Conservation (phyloP, 2,888 invertebrate species). For the Ennomos fuscantarius region DNA sequence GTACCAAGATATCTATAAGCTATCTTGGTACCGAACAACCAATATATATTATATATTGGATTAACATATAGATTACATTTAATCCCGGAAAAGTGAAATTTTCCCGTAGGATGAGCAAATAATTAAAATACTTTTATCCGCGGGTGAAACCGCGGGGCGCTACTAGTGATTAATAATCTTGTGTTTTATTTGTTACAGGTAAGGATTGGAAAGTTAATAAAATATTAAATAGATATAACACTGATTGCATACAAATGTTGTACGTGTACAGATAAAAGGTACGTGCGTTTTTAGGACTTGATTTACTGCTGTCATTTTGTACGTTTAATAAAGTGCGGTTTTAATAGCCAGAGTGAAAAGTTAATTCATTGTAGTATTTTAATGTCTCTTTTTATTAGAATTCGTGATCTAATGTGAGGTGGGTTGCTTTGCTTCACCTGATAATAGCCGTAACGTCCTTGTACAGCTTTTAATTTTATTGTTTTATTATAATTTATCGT, state of each 20-base stretch:
- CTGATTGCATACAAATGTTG: too few species aligned
- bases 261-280: neutral
- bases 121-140: too few species aligned
- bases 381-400: constrained; percentile 28
- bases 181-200: constrained; percentile 16
- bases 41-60: too few species aligned
- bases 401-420: constrained; percentile 18
- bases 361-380: constrained; percentile 43
- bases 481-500: constrained; percentile 1
- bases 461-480: constrained; percentile 17
- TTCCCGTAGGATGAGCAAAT: too few species aligned
- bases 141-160: too few species aligned
- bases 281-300: constrained; percentile 3
- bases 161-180: too few species aligned
- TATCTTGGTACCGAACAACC: too few species aligned
- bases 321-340: constrained; percentile 24
- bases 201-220: neutral
- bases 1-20: too few species aligned
- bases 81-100: too few species aligned
- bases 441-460: constrained; percentile 15
- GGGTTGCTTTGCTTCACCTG: constrained; percentile 23
- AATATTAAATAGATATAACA: too few species aligned
- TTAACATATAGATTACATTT: too few species aligned
- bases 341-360: constrained; percentile 44
- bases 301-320: constrained; percentile 14